These are phyloP conservation scores for Helicoverpa assulta DNA, from an alignment of 2,888 invertebrate species.

Conservation along the genomic window DNA sequence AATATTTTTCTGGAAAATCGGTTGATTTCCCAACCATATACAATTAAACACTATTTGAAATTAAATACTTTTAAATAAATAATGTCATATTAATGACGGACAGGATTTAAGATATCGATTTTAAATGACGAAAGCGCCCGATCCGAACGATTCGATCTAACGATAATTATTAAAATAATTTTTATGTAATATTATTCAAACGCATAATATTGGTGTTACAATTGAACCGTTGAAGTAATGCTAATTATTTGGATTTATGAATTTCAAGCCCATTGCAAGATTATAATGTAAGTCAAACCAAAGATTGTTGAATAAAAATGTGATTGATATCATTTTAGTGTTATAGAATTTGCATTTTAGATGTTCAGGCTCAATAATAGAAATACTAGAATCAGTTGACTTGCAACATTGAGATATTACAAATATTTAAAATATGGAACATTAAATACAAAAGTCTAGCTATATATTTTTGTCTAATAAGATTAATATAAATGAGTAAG, in stretches of 20 bases:
- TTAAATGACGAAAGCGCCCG: neutral
- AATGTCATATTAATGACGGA: too few relatives aligned
- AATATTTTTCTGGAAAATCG: neutral
- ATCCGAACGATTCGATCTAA: constrained; percentile 1
- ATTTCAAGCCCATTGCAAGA: constrained; percentile 14
- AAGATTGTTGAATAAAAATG: constrained; percentile 47
- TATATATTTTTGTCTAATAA: constrained; percentile 73
- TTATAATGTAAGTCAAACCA: constrained; percentile 47
- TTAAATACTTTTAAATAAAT: too few relatives aligned
- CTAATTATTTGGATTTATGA: constrained; percentile 1
- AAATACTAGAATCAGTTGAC: constrained; percentile 53
- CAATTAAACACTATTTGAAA: too few relatives aligned
- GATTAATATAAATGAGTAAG: constrained; percentile 51
- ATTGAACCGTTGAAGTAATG: constrained; percentile 7
- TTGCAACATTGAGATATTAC: constrained; percentile 52
- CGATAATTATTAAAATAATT: neutral
- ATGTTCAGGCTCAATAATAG: constrained; percentile 63
- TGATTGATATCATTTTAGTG: constrained; percentile 52
- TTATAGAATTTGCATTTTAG: constrained; percentile 47
- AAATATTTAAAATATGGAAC: constrained; percentile 49
- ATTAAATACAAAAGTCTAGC: constrained; percentile 49
- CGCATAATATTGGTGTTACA: constrained; percentile 1
- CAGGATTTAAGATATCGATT: too few relatives aligned
- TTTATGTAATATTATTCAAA: neutral
- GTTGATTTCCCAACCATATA: too few relatives aligned